Evolutionary conservation across 2,888 invertebrate species (phyloP).

Genomic region (Philaethria dido): DNA sequence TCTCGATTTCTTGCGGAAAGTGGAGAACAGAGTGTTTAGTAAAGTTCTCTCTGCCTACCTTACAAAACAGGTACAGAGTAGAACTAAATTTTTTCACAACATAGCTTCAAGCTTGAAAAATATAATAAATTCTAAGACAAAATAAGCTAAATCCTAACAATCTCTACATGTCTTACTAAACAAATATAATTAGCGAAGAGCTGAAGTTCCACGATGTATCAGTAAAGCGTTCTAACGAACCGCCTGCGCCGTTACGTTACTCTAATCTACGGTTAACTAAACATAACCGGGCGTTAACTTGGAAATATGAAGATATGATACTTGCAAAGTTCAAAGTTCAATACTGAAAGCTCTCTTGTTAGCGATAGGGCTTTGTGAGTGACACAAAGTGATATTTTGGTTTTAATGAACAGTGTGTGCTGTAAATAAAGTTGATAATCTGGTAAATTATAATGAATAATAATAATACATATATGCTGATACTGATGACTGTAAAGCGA

Average conservation of each 20-base stretch:
- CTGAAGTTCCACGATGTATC: conserved; percentile 13
- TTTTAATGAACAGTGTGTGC: not conserved
- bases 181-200: conserved; percentile 24
- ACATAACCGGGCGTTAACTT: conserved; percentile 6
- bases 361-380: not conserved
- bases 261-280: conserved; percentile 21
- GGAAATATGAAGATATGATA: conserved; percentile 14
- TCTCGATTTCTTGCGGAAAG: no score
- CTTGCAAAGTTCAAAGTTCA: conserved; percentile 18
- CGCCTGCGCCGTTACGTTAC: conserved; percentile 19
- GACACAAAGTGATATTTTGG: conserved; percentile 3
- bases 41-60: no score
- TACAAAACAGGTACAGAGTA: no score
- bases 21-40: no score
- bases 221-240: conserved; percentile 32
- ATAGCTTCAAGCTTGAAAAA: not conserved
- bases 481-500: no score
- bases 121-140: not conserved
- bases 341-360: conserved; percentile 19
- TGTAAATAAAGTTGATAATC: not conserved
- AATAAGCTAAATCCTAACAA: conserved; percentile 1
- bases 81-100: no score
- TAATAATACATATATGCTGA: no score
- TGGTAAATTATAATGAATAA: no score
- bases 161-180: conserved; percentile 8